Evolutionary conservation across 2,888 invertebrate genomes (phyloP).

Genomic region (Acleris holmiana): DNA sequence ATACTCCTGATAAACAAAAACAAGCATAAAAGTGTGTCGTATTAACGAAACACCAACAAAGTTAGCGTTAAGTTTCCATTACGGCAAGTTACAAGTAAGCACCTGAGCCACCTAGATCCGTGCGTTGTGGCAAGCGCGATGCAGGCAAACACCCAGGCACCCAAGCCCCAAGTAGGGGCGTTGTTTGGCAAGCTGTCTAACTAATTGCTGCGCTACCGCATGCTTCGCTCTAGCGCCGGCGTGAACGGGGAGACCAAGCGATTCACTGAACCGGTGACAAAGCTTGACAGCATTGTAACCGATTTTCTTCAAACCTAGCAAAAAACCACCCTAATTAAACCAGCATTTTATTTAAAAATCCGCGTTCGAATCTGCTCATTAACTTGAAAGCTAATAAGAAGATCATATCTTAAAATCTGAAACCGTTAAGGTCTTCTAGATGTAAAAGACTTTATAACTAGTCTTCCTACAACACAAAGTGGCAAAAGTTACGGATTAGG

Average conservation of each 20-base stretch:
- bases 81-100: slow-evolving; percentile 51
- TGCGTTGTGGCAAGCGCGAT: slow-evolving; percentile 50
- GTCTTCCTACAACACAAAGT: too few species aligned
- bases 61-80: slow-evolving; percentile 43
- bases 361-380: too few species aligned
- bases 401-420: too few species aligned
- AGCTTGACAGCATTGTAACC: too few species aligned
- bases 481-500: too few species aligned
- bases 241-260: slow-evolving; percentile 11
- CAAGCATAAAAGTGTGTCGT: slow-evolving; percentile 4
- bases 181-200: slow-evolving; percentile 73
- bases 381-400: too few species aligned
- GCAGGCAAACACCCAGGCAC: slow-evolving; percentile 55
- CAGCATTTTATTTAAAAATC: too few species aligned
- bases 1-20: too few species aligned
- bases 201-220: slow-evolving; percentile 66
- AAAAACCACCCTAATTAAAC: too few species aligned
- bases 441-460: too few species aligned
- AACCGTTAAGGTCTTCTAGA: too few species aligned
- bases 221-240: slow-evolving; percentile 13
- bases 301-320: too few species aligned
- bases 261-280: neutral
- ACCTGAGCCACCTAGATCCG: slow-evolving; percentile 53
- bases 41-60: slow-evolving; percentile 20
- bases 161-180: slow-evolving; percentile 38